A percentile compares a stretch with the other conserved stretches of the same genome.
phyloP scores from a whole-genome alignment of 2,113 vertebrate species.

The Jaculus jaculus region DNA sequence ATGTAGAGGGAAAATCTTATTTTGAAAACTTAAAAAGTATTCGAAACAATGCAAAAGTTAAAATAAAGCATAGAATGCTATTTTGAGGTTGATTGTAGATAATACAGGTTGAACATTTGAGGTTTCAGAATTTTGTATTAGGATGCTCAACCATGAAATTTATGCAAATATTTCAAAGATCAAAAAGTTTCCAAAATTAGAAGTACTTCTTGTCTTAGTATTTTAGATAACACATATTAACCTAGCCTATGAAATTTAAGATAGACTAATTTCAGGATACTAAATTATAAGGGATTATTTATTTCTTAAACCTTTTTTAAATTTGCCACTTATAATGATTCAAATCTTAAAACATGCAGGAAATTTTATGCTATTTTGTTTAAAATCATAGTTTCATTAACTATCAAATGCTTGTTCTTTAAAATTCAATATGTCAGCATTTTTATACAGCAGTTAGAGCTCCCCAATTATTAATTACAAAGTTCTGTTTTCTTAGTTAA shows the following conservation, averaged over 20 bases:
- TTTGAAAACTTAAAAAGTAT: not conserved
- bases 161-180: not conserved
- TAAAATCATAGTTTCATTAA: not conserved
- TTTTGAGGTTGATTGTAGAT: not conserved
- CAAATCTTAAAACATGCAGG: not conserved
- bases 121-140: not conserved
- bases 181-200: not conserved
- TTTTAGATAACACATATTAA: not conserved
- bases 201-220: not conserved
- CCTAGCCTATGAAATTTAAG: no score
- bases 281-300: not conserved
- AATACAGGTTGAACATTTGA: not conserved
- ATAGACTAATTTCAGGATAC: not conserved
- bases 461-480: not conserved
- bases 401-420: not conserved
- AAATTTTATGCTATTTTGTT: not conserved
- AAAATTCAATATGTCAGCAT: not conserved
- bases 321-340: not conserved
- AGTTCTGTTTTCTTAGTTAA: conserved; percentile 21
- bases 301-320: not conserved
- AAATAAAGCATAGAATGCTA: not conserved
- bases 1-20: not conserved
- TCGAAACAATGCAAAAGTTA: not conserved
- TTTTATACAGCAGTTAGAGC: not conserved
- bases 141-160: not conserved